These are phyloP conservation scores for Okamejei kenojei DNA, from an alignment of 2,797 vertebrate species.

Conservation along the genomic window DNA sequence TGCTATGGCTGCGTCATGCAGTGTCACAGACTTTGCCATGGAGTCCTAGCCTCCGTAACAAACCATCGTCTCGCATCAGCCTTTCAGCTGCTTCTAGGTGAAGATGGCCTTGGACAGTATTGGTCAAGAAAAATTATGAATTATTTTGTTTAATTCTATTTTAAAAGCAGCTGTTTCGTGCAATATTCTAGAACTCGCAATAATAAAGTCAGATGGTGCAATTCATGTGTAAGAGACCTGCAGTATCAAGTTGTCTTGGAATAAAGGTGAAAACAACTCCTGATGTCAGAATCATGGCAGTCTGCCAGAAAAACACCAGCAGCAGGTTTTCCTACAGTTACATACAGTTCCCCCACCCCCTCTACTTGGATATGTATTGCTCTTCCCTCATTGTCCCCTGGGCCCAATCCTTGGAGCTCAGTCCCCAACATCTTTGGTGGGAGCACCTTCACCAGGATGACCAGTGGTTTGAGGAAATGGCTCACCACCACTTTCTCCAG, in stretches of 20 bases:
- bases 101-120: background rate
- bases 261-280: background rate
- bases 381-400: no score
- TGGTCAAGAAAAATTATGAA: background rate
- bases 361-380: no score
- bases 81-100: background rate
- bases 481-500: no score
- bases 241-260: background rate
- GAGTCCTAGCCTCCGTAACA: conserved; percentile 56
- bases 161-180: background rate
- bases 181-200: background rate
- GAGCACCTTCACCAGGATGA: no score
- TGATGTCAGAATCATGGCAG: no score
- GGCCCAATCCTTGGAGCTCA: no score
- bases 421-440: no score
- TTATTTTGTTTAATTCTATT: background rate
- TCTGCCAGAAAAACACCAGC: no score
- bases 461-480: no score
- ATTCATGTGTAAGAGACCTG: background rate
- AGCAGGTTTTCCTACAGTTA: no score
- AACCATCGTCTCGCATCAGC: background rate
- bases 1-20: conserved; percentile 47
- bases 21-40: conserved; percentile 59
- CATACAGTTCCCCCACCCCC: no score
- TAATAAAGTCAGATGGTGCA: background rate